Base-by-base conservation (phyloP, 1,140 invertebrate genomes). In the Helicoverpa armigera region DNA sequence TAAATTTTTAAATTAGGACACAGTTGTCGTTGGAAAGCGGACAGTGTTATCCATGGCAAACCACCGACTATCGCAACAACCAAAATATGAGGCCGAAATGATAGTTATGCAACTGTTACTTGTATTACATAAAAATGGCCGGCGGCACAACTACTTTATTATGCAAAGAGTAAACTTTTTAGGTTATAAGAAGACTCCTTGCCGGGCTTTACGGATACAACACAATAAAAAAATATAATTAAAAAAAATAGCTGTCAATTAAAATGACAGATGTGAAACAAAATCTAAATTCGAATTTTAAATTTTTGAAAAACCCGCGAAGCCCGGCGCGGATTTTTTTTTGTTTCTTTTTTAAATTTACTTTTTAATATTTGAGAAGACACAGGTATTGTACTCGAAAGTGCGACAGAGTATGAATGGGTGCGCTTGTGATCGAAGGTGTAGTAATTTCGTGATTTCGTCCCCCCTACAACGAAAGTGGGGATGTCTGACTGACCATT, bases 21-120 rank as follows among this genome's bases (percentile, higher is more conserved):
- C 76, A 43, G 50, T 43, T 70, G 5, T 89, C 87, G 86, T 84
- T 85, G 77, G 86, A 90, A 91, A 91, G 85, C 87, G 88, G 87
- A 88, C 90, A 75, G 69, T 75, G 82, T 70, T 82, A 54, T 84
- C 85, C 92, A 93, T 92, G 88, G 90, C 89, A 81, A 63, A 82
- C 77, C 70, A 81, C 60, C 82, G 88, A 90, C 89, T 93, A 91
- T 91, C 83, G 89, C 87, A 88, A 89, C 86, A 84, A 86, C 87
- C 87, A 92, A 93, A 93, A 91, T 93, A 92, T 92, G 91, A 93
- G 90, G 91, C 87, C 91, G 88, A 91, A 93, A 92, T 90, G 88
- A 88, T 86, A 79, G 85, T 93, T 92, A 84, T 88, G 86, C 89
- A 93, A 93, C 90, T 90, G 89, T 93, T 91, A 90, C 92, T 72